Base-by-base conservation (phyloP, 2,888 invertebrate genomes). In the Tenthredo amoena region DNA sequence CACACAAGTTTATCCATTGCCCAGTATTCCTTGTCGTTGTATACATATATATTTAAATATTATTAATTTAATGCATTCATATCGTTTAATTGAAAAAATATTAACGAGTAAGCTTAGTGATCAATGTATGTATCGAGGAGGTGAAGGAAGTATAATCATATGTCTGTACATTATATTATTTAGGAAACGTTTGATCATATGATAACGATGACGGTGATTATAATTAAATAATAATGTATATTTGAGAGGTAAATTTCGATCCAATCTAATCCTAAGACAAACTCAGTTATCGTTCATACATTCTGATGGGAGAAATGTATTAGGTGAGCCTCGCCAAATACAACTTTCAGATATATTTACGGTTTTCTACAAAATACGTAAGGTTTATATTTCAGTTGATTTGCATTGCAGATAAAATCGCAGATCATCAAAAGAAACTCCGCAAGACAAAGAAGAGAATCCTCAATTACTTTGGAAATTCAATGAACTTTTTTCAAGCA, bases 111-210 rank as follows among this genome's bases (percentile, higher is more conserved):
- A 55, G 77, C 40, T 81, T 65, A 65, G 65, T 62, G n/a, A 81
- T 81, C 81, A 62, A 81, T 40, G 40, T 43, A 40, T 21, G 81
- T 65, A 81, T 43, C 21, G 21, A 37, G 81, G 58, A 43, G 81
- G 81, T 81, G 81, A 68, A 68, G 68, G 65, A 34, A 47, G 83
- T 83, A 68, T 26, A 71, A 40, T 43, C 9, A 74, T 43, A 83
- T 71, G 68, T 83, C 68, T 83, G 71, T 83, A 68, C 43, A 83
- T 83, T 83, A 47, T 83, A 68, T 34, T 31, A 68, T 83, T 83
- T 47, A 83, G 50, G 50, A 71, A 71, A 31, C 68, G 31, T 31
- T n/a, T 65, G 15, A 40, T 62, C 65, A 81, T 65, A 81, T 62
- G 31, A 31, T 77, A n/a, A 55, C 12, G 31, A 55, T 55, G n/a